Percentiles rank a stretch among this genome's conserved stretches.
Conservation (phyloP, 2,113 vertebrate species). For the Malurus alboscapulatus region DNA sequence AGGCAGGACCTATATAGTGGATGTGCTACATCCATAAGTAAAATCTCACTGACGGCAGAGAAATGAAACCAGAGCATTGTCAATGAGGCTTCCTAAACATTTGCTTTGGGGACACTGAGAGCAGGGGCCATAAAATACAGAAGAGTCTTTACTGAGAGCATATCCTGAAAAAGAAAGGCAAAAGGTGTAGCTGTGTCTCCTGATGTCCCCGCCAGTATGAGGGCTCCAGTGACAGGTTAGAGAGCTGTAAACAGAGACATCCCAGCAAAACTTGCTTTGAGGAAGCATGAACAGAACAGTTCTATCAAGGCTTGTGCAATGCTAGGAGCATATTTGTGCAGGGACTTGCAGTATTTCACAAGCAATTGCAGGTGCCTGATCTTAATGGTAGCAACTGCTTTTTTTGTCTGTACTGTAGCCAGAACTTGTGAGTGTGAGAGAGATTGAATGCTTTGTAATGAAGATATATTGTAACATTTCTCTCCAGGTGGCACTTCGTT, state of each 20-base stretch:
- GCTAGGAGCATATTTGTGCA: conserved; percentile 26
- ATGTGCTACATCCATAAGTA: neutral
- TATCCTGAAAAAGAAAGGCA: neutral
- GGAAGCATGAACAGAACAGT: neutral
- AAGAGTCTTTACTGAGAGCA: neutral
- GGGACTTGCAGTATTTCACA: conserved; percentile 31
- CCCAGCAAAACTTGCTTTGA: neutral
- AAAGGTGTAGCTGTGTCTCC: neutral
- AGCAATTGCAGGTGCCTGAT: conserved; percentile 66
- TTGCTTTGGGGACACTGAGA: neutral
- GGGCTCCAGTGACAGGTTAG: neutral
- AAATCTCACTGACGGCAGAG: neutral
- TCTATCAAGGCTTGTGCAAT: neutral
- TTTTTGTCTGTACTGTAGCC: conserved; percentile 56
- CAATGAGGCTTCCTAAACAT: neutral
- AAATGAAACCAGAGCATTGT: neutral
- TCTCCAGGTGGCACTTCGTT: conserved; percentile 77
- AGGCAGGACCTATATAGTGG: neutral
- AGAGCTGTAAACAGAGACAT: neutral
- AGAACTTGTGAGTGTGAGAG: conserved; percentile 41
- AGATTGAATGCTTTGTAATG: conserved; percentile 73
- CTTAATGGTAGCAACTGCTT: conserved; percentile 38
- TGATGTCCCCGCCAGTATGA: accelerated
- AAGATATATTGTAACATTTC: conserved; percentile 76
- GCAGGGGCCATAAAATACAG: neutral